Percentiles rank a stretch among this genome's conserved stretches.
Evolutionary conservation across 1,140 invertebrate species (phyloP).

Genomic region (Atopsyche davidsoni): DNA sequence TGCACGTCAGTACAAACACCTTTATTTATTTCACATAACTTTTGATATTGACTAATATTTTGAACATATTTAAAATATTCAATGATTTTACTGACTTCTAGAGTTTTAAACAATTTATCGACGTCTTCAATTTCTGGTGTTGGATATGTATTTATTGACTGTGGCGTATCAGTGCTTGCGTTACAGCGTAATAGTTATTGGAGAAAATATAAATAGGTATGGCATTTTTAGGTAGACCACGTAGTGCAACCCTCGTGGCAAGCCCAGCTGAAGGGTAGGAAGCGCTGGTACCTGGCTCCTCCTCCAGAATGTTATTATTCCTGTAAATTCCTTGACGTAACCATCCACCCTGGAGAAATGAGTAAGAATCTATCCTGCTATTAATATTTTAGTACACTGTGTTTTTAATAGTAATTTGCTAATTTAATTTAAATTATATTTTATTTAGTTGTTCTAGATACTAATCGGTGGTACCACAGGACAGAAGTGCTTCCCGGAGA

Average conservation of each 20-base stretch:
- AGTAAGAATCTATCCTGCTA: constrained; percentile 54
- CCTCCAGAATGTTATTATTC: constrained; percentile 80
- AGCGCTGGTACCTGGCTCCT: constrained; percentile 81
- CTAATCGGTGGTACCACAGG: constrained; percentile 92
- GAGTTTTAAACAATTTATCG: not conserved
- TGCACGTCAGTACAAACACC: constrained; percentile 72
- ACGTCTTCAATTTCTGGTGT: not conserved
- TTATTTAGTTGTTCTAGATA: constrained; percentile 82
- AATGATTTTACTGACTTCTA: not conserved
- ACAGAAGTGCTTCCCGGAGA: constrained; percentile 79
- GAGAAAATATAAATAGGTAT: not conserved
- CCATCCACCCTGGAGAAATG: constrained; percentile 81
- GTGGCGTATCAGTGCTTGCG: no score
- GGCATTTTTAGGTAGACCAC: constrained; percentile 70
- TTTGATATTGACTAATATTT: constrained; percentile 11
- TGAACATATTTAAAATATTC: not conserved
- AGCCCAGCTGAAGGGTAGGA: constrained; percentile 80
- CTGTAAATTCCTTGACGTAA: constrained; percentile 63
- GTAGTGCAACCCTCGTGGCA: constrained; percentile 91
- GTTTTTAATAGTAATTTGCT: not conserved
- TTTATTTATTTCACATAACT: not conserved
- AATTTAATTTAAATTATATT: constrained; percentile 20
- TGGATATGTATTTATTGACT: not conserved
- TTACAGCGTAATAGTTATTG: not conserved
- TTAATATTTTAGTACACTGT: not conserved